phyloP scores from a whole-genome alignment of 2,888 invertebrate species.

The Hydrotaea diabolus region DNA sequence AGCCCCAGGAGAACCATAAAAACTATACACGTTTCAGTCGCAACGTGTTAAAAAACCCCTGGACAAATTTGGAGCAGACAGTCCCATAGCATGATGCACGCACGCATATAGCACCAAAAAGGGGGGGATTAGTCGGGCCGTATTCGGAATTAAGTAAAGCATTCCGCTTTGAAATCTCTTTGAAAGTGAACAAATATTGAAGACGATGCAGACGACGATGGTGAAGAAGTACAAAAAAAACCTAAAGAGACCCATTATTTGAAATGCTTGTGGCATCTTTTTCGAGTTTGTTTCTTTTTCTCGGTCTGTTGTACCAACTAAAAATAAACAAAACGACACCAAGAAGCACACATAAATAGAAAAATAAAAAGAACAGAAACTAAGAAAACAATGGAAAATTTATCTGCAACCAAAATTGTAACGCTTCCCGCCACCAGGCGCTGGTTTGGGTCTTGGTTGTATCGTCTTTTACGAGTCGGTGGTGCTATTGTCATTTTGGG shows the following conservation, averaged over 20 bases:
- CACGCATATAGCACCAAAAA: background rate
- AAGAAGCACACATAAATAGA: background rate
- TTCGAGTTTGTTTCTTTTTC: constrained; percentile 15
- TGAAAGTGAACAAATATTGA: constrained; percentile 22
- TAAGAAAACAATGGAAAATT: constrained; percentile 42
- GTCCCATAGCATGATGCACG: background rate
- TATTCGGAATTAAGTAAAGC: background rate
- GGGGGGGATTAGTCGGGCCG: constrained; percentile 4
- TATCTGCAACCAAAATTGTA: constrained; percentile 54
- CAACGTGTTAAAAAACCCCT: background rate
- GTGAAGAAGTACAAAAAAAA: background rate
- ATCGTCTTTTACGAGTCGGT: background rate
- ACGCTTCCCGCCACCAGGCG: constrained; percentile 21
- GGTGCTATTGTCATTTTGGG: constrained; percentile 35
- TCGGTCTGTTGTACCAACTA: constrained; percentile 37
- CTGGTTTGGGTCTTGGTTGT: background rate
- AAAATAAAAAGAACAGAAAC: constrained; percentile 1
- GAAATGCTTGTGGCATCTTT: constrained; percentile 42
- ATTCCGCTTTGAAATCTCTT: constrained; percentile 12
- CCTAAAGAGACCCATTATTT: constrained; percentile 21
- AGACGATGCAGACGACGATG: constrained; percentile 27
- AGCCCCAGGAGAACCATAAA: constrained; percentile 14
- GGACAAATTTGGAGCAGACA: background rate
- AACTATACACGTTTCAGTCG: constrained; percentile 7
- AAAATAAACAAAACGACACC: constrained; percentile 53